Conservation (phyloP, 2,888 invertebrate species). For the Mesoligia furuncula region DNA sequence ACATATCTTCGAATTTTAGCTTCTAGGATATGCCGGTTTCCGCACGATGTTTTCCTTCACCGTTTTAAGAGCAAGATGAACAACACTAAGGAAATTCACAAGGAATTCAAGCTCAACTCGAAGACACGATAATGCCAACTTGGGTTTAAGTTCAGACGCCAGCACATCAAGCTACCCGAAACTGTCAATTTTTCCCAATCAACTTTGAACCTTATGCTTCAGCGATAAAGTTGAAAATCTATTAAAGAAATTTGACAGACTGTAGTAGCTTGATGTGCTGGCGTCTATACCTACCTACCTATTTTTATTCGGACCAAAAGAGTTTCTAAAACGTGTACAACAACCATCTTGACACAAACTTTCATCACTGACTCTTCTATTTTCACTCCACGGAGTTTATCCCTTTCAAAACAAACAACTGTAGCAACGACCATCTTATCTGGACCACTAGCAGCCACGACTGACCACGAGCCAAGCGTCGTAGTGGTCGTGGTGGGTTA, state of each 20-base stretch:
- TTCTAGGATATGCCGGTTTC: not conserved
- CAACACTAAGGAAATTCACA: not conserved
- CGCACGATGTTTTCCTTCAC: not conserved
- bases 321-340: conserved; percentile 8
- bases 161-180: no score
- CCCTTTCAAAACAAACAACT: conserved; percentile 41
- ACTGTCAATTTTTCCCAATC: no score
- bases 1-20: not conserved
- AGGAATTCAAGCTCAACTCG: not conserved
- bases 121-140: not conserved
- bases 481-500: conserved; percentile 43
- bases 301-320: not conserved
- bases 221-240: no score
- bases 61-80: not conserved
- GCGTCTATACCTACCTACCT: no score
- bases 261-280: no score
- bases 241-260: no score
- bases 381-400: not conserved
- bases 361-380: not conserved
- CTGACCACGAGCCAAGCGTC: conserved; percentile 11
- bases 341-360: conserved; percentile 1
- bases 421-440: not conserved
- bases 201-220: no score
- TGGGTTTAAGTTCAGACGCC: not conserved
- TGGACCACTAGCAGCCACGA: conserved; percentile 3